Evolutionary conservation across 1,140 invertebrate genomes (phyloP), one percentile per base, ranked within the genome.

Genomic region (Chelonus insularis): DNA sequence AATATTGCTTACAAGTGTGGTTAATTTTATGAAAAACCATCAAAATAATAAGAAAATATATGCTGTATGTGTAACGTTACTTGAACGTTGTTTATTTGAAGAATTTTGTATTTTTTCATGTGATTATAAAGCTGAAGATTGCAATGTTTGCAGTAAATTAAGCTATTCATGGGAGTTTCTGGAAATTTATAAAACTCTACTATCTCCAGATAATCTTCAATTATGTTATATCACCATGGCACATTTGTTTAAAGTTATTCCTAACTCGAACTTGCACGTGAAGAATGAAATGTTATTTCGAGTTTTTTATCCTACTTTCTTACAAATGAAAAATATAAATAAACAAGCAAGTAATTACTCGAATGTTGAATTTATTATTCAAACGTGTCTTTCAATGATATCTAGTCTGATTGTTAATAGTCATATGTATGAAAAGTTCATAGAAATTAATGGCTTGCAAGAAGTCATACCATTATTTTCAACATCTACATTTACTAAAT

Each of bases 291-390:
- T 88, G 7, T 75, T 88, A 0, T 83, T 85, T 50, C 82, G 78
- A 45, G 84, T 88, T 0, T 84, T 88, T 60, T 86, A 85, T 65
- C 86, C 87, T 0, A 84, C 82, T 0, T 88, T 88, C 64, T 71
- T 86, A 5, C 82, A 4, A 7, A 29, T 29, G 25, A 29, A 29
- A 29, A 29, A 29, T 18, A 66, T 72, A 3, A 32, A 64, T 0
- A 72, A 83, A 37, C 76, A 76, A 9, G 64, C 70, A 14, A 80
- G 78, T n/a, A 75, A 60, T 14, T 32, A 9, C n/a, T n/a, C 82
- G 3, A 71, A 76, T 0, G 79, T 82, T 0, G 86, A 86, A 43
- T 88, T 87, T 67, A 70, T 86, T 0, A 80, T 87, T 2, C 81
- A 84, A 8, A 85, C 86, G 0, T 87, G 85, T 41, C 68, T 89